Evolutionary conservation across 2,113 vertebrate genomes (phyloP).

Genomic region (Labrus mixtus): DNA sequence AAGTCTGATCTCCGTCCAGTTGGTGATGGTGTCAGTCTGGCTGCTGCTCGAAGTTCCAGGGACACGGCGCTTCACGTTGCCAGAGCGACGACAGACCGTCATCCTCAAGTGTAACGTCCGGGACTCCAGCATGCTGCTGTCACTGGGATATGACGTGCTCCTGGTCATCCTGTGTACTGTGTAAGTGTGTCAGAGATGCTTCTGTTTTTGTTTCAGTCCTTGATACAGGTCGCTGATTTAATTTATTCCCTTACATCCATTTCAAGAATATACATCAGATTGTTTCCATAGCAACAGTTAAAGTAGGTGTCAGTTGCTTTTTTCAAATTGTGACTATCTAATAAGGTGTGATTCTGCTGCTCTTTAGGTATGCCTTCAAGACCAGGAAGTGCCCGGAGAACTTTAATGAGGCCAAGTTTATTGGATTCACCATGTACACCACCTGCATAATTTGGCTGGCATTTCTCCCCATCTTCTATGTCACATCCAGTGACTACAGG

Average conservation of each 20-base stretch:
- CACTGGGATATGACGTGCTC: constrained; percentile 94
- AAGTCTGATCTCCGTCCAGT: constrained; percentile 94
- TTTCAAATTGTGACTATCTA: not conserved
- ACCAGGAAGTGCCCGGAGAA: constrained; percentile 99
- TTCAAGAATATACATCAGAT: too few species aligned
- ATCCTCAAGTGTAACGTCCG: constrained; percentile 97
- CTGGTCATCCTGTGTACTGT: constrained; percentile 98
- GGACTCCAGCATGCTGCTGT: constrained; percentile 98
- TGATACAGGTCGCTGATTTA: not conserved
- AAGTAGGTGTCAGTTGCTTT: not conserved
- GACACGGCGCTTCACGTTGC: constrained; percentile 91
- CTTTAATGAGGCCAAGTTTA: constrained; percentile 99
- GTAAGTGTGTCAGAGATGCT: constrained; percentile 67
- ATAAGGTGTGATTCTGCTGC: constrained; percentile 1
- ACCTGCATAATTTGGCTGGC: constrained; percentile 99
- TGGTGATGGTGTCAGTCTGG: constrained; percentile 94
- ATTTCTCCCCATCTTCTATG: constrained; percentile 99
- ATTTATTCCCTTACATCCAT: not conserved
- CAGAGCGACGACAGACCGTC: constrained; percentile 96
- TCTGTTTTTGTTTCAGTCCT: not conserved
- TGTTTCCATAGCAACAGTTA: too few species aligned
- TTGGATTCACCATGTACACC: constrained; percentile 99
- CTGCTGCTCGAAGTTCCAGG: constrained; percentile 94
- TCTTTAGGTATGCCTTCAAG: constrained; percentile 92
- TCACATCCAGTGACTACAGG: constrained; percentile 99